These are phyloP conservation scores for Lampris megalopsis DNA, from an alignment of 2,113 vertebrate species.

Conservation along the genomic window DNA sequence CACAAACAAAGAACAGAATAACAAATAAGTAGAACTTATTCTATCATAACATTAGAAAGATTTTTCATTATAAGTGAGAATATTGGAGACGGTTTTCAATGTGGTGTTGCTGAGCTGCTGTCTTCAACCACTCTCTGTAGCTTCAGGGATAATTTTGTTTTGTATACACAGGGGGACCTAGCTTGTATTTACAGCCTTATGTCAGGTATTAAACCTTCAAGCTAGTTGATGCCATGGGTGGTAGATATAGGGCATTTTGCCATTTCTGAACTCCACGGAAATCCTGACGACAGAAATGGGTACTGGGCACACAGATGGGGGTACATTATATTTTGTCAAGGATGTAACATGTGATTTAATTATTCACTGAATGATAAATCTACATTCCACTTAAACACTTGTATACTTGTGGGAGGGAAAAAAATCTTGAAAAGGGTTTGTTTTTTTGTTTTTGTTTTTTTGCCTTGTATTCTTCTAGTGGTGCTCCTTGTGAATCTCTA, in stretches of 20 bases:
- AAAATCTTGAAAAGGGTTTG: too few relatives aligned
- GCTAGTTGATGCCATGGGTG: conserved; percentile 40
- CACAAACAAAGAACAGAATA: too few relatives aligned
- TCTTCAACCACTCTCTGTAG: neutral
- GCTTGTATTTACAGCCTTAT: conserved; percentile 43
- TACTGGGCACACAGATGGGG: conserved; percentile 11
- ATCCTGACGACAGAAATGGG: conserved; percentile 40
- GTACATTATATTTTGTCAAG: neutral
- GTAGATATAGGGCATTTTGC: conserved; percentile 42
- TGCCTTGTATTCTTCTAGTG: too few relatives aligned
- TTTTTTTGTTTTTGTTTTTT: too few relatives aligned
- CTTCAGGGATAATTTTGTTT: conserved; percentile 14
- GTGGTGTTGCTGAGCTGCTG: too few relatives aligned
- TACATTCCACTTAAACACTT: too few relatives aligned
- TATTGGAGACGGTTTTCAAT: too few relatives aligned
- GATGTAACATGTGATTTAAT: neutral
- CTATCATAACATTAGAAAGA: too few relatives aligned
- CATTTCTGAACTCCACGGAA: conserved; percentile 48
- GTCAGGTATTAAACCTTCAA: conserved; percentile 47
- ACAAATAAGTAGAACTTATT: too few relatives aligned
- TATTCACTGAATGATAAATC: too few relatives aligned
- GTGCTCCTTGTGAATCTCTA: too few relatives aligned
- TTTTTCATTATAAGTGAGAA: neutral
- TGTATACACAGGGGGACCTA: conserved; percentile 26
- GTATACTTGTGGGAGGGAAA: too few relatives aligned